Percentiles rank a stretch among this genome's conserved stretches.
phyloP scores from a whole-genome alignment of 2,888 invertebrate species.

The Thereva unica region DNA sequence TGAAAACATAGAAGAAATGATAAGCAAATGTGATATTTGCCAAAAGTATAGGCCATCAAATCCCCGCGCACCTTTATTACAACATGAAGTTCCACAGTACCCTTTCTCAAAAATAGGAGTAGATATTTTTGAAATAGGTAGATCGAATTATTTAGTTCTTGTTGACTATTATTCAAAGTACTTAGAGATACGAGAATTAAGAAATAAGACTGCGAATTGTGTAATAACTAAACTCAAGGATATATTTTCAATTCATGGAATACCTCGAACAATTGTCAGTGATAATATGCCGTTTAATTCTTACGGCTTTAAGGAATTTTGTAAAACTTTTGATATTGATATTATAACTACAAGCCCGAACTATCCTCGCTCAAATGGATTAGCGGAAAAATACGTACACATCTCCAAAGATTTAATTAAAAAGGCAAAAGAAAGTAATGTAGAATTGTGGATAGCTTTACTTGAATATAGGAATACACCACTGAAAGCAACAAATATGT shows the following conservation, averaged over 20 bases:
- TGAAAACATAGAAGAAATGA: conserved; percentile 19
- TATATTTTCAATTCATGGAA: conserved; percentile 37
- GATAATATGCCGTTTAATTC: conserved; percentile 45
- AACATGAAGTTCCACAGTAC: conserved; percentile 8
- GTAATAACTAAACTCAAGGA: neutral
- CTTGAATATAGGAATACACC: conserved; percentile 18
- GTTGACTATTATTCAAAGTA: conserved; percentile 43
- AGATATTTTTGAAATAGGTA: conserved; percentile 43
- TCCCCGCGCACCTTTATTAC: neutral
- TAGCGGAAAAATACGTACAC: conserved; percentile 9
- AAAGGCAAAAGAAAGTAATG: neutral
- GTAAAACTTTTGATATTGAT: conserved; percentile 42
- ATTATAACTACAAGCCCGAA: conserved; percentile 42
- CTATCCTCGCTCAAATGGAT: conserved; percentile 44
- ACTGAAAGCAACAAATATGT: neutral
- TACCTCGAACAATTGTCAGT: conserved; percentile 40
- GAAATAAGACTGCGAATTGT: neutral
- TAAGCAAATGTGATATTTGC: conserved; percentile 22
- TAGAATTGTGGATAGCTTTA: conserved; percentile 3
- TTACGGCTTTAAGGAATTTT: conserved; percentile 43
- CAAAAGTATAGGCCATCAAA: conserved; percentile 19
- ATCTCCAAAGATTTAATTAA: conserved; percentile 4
- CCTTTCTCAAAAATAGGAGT: conserved; percentile 43
- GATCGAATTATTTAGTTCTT: conserved; percentile 42
- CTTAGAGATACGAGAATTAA: conserved; percentile 35